Conservation (phyloP, 23 tunicate species). For the Corella eumyota region DNA sequence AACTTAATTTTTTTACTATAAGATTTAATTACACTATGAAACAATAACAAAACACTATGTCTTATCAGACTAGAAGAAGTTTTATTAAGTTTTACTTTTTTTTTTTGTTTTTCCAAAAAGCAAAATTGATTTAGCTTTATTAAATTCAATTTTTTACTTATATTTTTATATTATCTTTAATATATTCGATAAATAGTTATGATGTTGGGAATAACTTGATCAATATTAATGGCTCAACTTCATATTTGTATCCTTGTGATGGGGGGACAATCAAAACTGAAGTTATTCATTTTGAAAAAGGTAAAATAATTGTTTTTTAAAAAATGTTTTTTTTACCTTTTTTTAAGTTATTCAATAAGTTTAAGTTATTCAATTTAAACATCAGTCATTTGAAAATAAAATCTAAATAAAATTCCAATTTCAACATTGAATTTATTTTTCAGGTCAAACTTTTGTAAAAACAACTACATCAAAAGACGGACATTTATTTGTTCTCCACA, state of each 20-base stretch:
- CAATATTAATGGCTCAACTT: conserved; percentile 33
- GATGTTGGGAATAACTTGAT: conserved; percentile 84
- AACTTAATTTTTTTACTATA: neutral
- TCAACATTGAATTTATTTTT: neutral
- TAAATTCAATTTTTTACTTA: too few species aligned
- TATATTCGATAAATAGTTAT: conserved; percentile 25
- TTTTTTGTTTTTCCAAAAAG: neutral
- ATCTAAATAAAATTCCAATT: neutral
- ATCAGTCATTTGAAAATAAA: neutral
- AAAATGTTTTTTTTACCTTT: neutral
- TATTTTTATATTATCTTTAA: too few species aligned
- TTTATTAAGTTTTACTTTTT: neutral
- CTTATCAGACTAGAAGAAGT: neutral
- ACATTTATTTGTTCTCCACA: conserved; percentile 53
- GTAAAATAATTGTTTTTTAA: conserved; percentile 1
- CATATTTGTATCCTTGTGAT: conserved; percentile 71
- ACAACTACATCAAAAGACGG: conserved; percentile 63
- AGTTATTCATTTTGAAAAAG: conserved; percentile 48
- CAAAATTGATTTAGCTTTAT: too few species aligned
- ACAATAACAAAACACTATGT: too few species aligned
- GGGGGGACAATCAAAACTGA: conserved; percentile 81
- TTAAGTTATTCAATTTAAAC: neutral
- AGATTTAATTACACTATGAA: too few species aligned
- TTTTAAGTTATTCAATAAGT: neutral
- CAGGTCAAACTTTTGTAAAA: conserved; percentile 48